Conservation (phyloP, 2,797 vertebrate genomes). For the Acanthopagrus latus region DNA sequence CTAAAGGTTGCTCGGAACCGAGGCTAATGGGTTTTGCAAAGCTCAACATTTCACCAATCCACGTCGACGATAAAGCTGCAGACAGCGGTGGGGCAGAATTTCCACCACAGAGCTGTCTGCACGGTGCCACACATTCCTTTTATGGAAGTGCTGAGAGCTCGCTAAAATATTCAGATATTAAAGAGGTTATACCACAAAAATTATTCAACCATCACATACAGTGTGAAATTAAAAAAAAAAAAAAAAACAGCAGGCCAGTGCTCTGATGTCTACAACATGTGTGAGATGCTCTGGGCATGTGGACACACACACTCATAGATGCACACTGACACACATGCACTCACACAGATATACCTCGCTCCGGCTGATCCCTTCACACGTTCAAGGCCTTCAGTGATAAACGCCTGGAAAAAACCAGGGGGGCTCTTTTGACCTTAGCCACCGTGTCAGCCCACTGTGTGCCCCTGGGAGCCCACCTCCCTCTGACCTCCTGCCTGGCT, state of each 20-base stretch:
- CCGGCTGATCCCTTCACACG: conserved; percentile 20
- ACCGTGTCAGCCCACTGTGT: conserved; percentile 57
- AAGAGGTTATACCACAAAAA: background rate
- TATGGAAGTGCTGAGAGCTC: background rate
- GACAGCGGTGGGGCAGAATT: background rate
- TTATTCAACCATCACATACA: conserved; percentile 5
- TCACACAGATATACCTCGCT: conserved; percentile 22
- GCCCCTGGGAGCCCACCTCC: conserved; percentile 61
- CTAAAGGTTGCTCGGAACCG: conserved; percentile 12
- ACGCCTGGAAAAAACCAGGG: conserved; percentile 46
- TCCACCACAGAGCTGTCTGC: conserved; percentile 9
- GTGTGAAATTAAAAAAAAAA: background rate
- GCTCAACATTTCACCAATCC: background rate
- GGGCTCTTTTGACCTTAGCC: conserved; percentile 65
- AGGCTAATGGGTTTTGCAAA: conserved; percentile 20
- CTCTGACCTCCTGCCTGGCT: conserved; percentile 58
- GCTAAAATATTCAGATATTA: conserved; percentile 8
- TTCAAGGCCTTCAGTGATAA: conserved; percentile 64
- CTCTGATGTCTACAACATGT: background rate
- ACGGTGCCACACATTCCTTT: background rate
- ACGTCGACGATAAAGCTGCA: background rate
- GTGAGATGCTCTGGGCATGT: conserved; percentile 13
- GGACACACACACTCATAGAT: background rate
- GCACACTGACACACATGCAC: background rate
- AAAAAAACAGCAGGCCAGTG: background rate